These are phyloP conservation scores for Xanthia togata DNA, from an alignment of 2,888 invertebrate species.

Conservation along the genomic window DNA sequence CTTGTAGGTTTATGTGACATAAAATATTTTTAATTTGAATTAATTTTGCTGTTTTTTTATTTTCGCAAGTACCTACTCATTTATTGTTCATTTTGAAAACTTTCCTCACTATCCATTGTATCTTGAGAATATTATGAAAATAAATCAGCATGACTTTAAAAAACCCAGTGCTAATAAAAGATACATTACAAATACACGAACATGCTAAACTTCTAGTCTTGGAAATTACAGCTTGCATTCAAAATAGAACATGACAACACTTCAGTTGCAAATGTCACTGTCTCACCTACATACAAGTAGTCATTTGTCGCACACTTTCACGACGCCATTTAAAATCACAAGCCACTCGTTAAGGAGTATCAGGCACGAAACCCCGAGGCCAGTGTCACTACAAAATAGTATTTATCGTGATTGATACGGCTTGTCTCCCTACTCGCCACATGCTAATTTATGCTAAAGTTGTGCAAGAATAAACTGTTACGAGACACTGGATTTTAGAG, in stretches of 20 bases:
- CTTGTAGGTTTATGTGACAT: too few relatives aligned
- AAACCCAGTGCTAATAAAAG: background rate
- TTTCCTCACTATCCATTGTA: background rate
- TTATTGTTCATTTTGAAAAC: too few relatives aligned
- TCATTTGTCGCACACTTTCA: conserved; percentile 59
- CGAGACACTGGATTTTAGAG: conserved; percentile 1
- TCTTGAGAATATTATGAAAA: background rate
- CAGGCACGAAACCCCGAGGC: conserved; percentile 61
- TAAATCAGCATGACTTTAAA: background rate
- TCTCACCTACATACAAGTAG: conserved; percentile 31
- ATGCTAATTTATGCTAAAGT: conserved; percentile 71
- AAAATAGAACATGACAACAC: conserved; percentile 19
- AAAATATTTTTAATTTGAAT: too few relatives aligned
- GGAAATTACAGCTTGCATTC: background rate
- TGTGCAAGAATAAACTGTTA: conserved; percentile 1
- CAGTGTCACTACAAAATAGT: conserved; percentile 71
- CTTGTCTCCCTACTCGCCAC: conserved; percentile 70
- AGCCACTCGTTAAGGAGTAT: conserved; percentile 60
- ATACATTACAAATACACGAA: background rate
- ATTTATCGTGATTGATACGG: conserved; percentile 74
- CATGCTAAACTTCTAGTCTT: background rate
- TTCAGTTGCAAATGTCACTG: conserved; percentile 33
- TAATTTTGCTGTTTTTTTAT: too few relatives aligned
- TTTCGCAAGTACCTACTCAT: background rate
- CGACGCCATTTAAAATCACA: conserved; percentile 61